Conservation (phyloP, 2,888 invertebrate genomes). For the Lithosia quadra region DNA sequence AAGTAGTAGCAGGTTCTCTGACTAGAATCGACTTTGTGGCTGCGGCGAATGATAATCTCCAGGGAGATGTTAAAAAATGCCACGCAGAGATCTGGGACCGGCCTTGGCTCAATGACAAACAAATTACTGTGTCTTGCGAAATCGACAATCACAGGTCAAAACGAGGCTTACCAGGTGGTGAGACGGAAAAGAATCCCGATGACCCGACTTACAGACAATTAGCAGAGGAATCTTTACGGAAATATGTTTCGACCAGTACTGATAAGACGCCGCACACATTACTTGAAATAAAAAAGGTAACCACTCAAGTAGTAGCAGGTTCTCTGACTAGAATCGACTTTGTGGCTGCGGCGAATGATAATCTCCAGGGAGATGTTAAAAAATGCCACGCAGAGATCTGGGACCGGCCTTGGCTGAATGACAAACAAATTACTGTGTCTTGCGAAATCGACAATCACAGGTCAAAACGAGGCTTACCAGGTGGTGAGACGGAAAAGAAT, state of each 20-base stretch:
- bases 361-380: slow-evolving; percentile 16
- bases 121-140: slow-evolving; percentile 14
- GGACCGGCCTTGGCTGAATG: slow-evolving; percentile 19
- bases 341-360: slow-evolving; percentile 22
- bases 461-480: slow-evolving; percentile 30
- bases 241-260: slow-evolving; percentile 40
- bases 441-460: slow-evolving; percentile 24
- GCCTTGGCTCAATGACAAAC: background rate
- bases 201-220: slow-evolving; percentile 40
- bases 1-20: slow-evolving; percentile 80
- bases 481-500: slow-evolving; percentile 35
- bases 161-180: background rate
- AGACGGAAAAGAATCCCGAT: slow-evolving; percentile 23
- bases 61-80: background rate
- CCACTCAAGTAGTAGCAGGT: slow-evolving; percentile 55
- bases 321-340: slow-evolving; percentile 43
- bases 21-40: slow-evolving; percentile 85
- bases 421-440: slow-evolving; percentile 5
- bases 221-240: slow-evolving; percentile 49
- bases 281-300: slow-evolving; percentile 39
- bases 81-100: background rate
- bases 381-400: slow-evolving; percentile 42
- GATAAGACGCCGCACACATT: slow-evolving; percentile 29
- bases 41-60: slow-evolving; percentile 75
- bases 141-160: background rate